Evolutionary conservation across 2,888 invertebrate genomes (phyloP).

Genomic region (Bombylius major): DNA sequence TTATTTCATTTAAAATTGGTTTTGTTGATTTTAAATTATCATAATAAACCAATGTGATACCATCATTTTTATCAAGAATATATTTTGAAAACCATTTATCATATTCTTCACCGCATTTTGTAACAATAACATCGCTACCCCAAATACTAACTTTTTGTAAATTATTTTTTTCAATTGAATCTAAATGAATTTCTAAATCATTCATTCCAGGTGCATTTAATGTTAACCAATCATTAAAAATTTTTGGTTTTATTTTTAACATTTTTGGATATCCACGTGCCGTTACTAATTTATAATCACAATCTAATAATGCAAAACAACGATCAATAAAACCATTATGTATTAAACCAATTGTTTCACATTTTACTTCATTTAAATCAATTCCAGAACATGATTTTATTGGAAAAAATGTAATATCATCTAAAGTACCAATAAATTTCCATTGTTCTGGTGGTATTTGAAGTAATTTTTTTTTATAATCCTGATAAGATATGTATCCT

Average conservation of each 20-base stretch:
- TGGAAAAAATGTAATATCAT: conserved; percentile 43
- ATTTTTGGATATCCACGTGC: conserved; percentile 44
- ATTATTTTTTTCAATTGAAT: conserved; percentile 24
- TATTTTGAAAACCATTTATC: conserved; percentile 56
- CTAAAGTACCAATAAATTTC: conserved; percentile 45
- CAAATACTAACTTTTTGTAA: conserved; percentile 41
- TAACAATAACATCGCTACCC: conserved; percentile 43
- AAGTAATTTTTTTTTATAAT: neutral
- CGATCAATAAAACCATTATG: conserved; percentile 32
- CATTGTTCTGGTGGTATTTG: conserved; percentile 26
- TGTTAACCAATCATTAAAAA: conserved; percentile 39
- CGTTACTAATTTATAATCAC: conserved; percentile 44
- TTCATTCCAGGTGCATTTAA: conserved; percentile 44
- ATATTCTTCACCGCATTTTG: conserved; percentile 59
- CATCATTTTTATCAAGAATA: conserved; percentile 39
- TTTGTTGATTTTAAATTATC: neutral
- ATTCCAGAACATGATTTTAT: conserved; percentile 48
- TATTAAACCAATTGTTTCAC: conserved; percentile 42
- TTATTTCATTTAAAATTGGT: neutral
- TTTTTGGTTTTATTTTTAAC: conserved; percentile 40
- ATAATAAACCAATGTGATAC: conserved; percentile 23
- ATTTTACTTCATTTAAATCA: conserved; percentile 38
- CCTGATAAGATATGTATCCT: neutral
- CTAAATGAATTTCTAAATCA: conserved; percentile 40
- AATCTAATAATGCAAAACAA: conserved; percentile 45